Percentiles rank a stretch among this genome's conserved stretches.
phyloP scores from a whole-genome alignment of 2,113 vertebrate species.

The Clupea harengus region DNA sequence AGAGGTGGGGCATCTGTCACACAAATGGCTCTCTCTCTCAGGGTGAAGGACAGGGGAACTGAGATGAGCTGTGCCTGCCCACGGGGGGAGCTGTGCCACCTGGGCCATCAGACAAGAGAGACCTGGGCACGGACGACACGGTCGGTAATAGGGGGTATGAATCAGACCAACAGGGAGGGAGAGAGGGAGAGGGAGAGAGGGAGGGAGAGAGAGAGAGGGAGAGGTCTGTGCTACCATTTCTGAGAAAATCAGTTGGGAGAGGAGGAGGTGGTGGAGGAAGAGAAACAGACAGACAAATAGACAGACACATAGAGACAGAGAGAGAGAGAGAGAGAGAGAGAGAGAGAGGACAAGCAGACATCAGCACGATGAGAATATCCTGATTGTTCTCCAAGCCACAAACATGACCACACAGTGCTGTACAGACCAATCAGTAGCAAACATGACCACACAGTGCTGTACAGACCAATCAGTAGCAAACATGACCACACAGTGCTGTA shows the following conservation, averaged over 20 bases:
- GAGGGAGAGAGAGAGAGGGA: background rate
- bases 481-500: background rate
- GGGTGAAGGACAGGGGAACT: background rate
- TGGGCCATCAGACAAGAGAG: background rate
- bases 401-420: background rate
- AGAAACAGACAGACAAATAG: too few species aligned
- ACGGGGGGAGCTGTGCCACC: background rate
- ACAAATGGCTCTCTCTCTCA: background rate
- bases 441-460: background rate
- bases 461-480: background rate
- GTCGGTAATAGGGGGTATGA: background rate
- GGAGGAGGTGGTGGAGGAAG: background rate
- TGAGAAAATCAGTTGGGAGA: background rate
- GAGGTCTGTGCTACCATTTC: background rate
- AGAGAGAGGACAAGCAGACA: background rate
- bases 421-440: background rate
- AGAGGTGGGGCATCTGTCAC: background rate
- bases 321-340: background rate
- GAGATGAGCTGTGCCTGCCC: slow-evolving; percentile 5
- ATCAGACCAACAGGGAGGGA: background rate
- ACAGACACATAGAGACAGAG: background rate
- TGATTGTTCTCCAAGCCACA: background rate
- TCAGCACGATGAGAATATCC: background rate
- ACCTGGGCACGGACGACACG: background rate
- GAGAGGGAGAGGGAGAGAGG: background rate